A percentile compares a stretch with the other conserved stretches of the same genome.
These are phyloP conservation scores for Nematolebias whitei DNA, from an alignment of 2,113 vertebrate genomes.

Conservation along the genomic window DNA sequence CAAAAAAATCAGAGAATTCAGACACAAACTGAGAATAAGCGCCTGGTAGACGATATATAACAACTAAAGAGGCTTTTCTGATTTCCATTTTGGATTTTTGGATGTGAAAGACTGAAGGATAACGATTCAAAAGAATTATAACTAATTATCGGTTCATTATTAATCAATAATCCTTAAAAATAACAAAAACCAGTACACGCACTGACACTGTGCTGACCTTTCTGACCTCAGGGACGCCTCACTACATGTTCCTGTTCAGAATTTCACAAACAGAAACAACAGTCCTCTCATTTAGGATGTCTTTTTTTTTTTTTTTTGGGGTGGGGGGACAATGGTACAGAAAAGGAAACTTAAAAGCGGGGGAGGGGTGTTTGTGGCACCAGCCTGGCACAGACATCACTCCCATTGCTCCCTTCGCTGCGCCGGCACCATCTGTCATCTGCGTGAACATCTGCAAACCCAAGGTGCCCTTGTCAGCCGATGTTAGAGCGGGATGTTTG, in stretches of 20 bases:
- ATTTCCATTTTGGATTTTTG: no score
- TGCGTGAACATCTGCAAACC: constrained; percentile 84
- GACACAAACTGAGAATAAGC: no score
- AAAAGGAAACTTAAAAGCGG: constrained; percentile 41
- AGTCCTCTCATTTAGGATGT: constrained; percentile 31
- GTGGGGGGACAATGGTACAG: constrained; percentile 42
- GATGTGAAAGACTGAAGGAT: no score
- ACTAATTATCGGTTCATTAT: no score
- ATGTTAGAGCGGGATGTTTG: constrained; percentile 78
- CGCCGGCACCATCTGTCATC: constrained; percentile 84
- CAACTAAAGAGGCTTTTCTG: no score
- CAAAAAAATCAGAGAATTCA: no score
- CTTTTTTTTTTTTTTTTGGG: constrained; percentile 41
- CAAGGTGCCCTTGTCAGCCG: constrained; percentile 87
- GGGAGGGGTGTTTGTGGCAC: constrained; percentile 70
- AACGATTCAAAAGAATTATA: no score
- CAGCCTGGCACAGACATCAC: constrained; percentile 76
- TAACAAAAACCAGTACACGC: neutral
- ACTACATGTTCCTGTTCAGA: constrained; percentile 3
- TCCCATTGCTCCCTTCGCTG: constrained; percentile 77
- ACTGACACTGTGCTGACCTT: neutral
- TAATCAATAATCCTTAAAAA: no score
- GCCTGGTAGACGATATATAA: no score
- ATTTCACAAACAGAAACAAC: constrained; percentile 4
- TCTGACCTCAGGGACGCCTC: constrained; percentile 49